phyloP scores from a whole-genome alignment of 2,113 vertebrate species.

The Bufo bufo region DNA sequence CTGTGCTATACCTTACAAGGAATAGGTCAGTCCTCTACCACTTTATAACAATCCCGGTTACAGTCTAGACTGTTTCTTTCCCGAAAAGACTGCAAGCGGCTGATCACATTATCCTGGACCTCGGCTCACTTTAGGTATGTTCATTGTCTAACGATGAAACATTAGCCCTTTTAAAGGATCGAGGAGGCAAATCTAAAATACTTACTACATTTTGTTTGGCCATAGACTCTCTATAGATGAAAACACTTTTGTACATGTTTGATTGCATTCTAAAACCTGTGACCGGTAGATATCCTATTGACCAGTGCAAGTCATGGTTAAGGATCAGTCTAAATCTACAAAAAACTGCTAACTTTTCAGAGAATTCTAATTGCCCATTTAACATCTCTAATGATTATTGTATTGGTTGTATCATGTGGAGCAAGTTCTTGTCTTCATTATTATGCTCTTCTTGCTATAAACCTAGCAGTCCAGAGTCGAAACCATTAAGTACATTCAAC shows the following conservation, averaged over 20 bases:
- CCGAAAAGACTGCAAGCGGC: background rate
- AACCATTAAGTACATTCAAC: background rate
- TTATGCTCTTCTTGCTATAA: no score
- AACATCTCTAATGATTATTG: background rate
- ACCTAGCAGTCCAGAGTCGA: background rate
- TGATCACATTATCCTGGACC: background rate
- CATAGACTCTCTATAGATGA: no score
- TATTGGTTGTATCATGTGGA: background rate
- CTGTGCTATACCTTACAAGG: constrained; percentile 36
- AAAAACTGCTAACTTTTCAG: no score
- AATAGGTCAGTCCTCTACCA: background rate
- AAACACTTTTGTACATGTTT: background rate
- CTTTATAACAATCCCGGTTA: constrained; percentile 20
- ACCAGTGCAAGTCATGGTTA: no score
- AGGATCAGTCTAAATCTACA: no score
- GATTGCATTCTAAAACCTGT: background rate
- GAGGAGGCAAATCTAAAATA: background rate
- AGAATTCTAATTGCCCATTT: no score
- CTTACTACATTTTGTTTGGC: background rate
- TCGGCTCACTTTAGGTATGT: constrained; percentile 7
- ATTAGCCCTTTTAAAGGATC: background rate
- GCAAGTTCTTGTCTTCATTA: no score
- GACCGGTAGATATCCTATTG: background rate
- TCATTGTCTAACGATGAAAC: background rate
- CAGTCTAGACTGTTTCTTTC: background rate